Conservation (phyloP, 92 coral and sea anemone species). For the Heliopora coerulea region DNA sequence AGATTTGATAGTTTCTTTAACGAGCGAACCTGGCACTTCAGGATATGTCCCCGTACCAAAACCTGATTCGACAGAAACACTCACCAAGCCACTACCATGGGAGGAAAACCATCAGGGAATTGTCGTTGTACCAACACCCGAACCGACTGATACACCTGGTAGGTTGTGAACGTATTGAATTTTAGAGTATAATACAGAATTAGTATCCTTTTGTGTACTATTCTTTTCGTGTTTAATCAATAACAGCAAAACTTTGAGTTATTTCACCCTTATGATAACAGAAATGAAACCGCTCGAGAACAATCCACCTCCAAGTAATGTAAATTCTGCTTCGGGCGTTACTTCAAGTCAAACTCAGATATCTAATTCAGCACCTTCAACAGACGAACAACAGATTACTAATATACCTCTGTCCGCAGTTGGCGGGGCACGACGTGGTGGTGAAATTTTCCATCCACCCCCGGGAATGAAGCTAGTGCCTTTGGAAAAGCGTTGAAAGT, state of each 20-base stretch:
- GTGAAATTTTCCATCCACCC: conserved; percentile 3
- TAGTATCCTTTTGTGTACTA: no score
- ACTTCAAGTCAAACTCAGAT: not conserved
- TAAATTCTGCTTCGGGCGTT: not conserved
- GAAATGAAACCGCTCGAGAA: not conserved
- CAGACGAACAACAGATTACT: not conserved
- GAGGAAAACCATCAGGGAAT: not conserved
- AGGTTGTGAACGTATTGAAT: no score
- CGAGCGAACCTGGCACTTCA: not conserved
- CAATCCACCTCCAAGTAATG: not conserved
- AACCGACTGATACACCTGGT: conserved; percentile 13
- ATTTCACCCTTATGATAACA: no score
- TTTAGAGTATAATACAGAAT: no score
- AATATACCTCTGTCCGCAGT: conserved; percentile 15
- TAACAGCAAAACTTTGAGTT: no score
- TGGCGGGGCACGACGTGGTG: conserved; percentile 30
- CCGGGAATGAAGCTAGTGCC: conserved; percentile 23
- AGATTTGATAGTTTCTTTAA: conserved; percentile 4
- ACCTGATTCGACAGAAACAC: not conserved
- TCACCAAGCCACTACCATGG: not conserved
- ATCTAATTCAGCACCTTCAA: not conserved
- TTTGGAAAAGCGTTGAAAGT: not conserved
- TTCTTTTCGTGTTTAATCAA: no score
- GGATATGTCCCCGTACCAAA: conserved; percentile 22
- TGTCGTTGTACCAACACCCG: conserved; percentile 11